Percentiles rank a stretch among this genome's conserved stretches.
phyloP scores from a whole-genome alignment of 1,140 invertebrate genomes.

The Drosophila sproati region DNA sequence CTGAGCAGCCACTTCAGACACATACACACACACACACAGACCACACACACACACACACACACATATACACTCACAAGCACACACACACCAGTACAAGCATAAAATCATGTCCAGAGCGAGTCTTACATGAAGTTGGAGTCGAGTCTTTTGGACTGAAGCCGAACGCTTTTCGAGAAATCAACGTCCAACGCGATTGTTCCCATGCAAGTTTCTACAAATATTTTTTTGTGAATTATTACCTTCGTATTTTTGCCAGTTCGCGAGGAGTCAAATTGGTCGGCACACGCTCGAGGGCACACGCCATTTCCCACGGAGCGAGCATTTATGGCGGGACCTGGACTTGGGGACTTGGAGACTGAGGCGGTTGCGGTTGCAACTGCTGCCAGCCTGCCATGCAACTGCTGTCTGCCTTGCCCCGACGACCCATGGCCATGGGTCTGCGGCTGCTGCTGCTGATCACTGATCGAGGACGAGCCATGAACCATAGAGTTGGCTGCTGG shows the following conservation, averaged over 20 bases:
- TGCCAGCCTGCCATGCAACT: background rate
- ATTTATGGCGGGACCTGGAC: conserved; percentile 65
- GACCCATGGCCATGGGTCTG: conserved; percentile 37
- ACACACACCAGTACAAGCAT: conserved; percentile 21
- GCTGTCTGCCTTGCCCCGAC: conserved; percentile 28
- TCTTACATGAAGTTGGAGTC: conserved; percentile 37
- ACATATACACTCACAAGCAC: background rate
- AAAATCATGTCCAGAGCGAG: conserved; percentile 47
- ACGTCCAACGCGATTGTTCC: conserved; percentile 81
- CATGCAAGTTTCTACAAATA: conserved; percentile 83
- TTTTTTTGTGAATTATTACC: conserved; percentile 84
- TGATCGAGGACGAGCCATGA: conserved; percentile 47
- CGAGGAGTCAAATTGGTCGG: conserved; percentile 85
- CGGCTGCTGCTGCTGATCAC: conserved; percentile 43
- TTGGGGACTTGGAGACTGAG: background rate
- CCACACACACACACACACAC: conserved; percentile 3
- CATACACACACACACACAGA: conserved; percentile 22
- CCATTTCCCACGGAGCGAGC: conserved; percentile 84
- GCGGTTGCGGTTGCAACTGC: conserved; percentile 15
- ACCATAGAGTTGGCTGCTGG: conserved; percentile 6
- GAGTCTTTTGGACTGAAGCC: conserved; percentile 23
- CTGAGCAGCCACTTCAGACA: conserved; percentile 43
- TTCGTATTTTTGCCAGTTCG: conserved; percentile 83
- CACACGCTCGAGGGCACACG: conserved; percentile 85
- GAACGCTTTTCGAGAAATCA: conserved; percentile 82